These are phyloP conservation scores for Mystacides longicornis DNA, from an alignment of 2,888 invertebrate species.

Conservation along the genomic window DNA sequence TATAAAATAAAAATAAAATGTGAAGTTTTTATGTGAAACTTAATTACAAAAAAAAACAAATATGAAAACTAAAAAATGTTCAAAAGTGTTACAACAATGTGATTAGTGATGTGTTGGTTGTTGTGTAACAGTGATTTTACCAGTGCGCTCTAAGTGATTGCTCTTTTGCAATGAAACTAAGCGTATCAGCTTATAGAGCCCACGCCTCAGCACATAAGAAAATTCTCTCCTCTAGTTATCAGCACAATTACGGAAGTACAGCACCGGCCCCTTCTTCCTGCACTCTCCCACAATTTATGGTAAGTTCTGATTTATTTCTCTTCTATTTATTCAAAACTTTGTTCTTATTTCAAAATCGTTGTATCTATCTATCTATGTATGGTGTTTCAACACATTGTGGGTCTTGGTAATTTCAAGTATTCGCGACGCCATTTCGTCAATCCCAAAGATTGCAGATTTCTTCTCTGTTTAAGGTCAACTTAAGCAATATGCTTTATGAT, in stretches of 20 bases:
- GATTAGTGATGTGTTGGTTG: neutral
- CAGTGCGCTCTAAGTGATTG: too few relatives aligned
- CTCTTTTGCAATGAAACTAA: constrained; percentile 63
- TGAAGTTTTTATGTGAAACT: too few relatives aligned
- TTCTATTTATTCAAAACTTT: neutral
- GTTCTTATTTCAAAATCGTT: too few relatives aligned
- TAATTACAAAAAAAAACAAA: too few relatives aligned
- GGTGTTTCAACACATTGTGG: too few relatives aligned
- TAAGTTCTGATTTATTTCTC: constrained; percentile 31
- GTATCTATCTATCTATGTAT: too few relatives aligned
- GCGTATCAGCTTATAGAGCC: constrained; percentile 81
- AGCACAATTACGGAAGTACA: constrained; percentile 69
- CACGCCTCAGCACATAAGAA: constrained; percentile 85
- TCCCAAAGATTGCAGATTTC: too few relatives aligned
- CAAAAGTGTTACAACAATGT: neutral
- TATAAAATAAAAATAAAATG: too few relatives aligned
- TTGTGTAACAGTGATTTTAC: neutral
- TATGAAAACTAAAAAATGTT: neutral
- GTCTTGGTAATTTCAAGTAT: too few relatives aligned
- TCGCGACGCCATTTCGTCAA: too few relatives aligned
- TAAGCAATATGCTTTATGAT: too few relatives aligned
- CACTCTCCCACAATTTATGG: constrained; percentile 48
- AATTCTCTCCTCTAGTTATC: constrained; percentile 70
- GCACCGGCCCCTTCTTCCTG: constrained; percentile 54
- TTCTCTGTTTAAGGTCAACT: too few relatives aligned